A percentile compares a stretch with the other conserved stretches of the same genome.
Evolutionary conservation across 2,797 vertebrate genomes (phyloP).

Genomic region (Gymnocypris eckloni): DNA sequence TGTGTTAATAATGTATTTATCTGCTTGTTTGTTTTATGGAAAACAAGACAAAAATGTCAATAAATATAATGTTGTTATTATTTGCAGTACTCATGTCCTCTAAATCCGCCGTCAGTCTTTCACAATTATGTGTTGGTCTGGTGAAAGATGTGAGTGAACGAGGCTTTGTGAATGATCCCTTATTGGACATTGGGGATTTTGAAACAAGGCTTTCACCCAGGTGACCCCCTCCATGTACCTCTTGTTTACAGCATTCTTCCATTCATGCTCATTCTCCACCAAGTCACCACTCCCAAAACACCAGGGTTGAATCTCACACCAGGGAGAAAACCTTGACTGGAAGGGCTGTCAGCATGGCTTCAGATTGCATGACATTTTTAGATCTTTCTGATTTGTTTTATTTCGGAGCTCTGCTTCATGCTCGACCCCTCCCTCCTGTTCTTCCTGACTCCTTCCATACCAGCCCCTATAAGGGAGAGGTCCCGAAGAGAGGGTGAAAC

Average conservation of each 20-base stretch:
- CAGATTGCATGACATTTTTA: background rate
- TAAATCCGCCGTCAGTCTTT: background rate
- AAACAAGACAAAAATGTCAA: background rate
- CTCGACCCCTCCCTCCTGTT: constrained; percentile 29
- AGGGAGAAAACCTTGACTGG: background rate
- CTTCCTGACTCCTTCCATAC: constrained; percentile 35
- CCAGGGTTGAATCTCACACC: constrained; percentile 1
- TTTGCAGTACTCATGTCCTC: background rate
- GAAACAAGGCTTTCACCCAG: background rate
- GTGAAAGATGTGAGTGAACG: background rate
- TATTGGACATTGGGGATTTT: background rate
- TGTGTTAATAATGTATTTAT: background rate
- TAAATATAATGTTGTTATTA: background rate
- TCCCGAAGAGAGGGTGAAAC: constrained; percentile 9
- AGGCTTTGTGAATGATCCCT: constrained; percentile 8
- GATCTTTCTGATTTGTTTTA: constrained; percentile 8
- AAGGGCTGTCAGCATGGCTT: constrained; percentile 9
- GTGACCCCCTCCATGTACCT: background rate
- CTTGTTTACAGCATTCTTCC: constrained; percentile 29
- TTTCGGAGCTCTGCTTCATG: constrained; percentile 22
- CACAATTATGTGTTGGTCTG: background rate
- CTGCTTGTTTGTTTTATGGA: background rate
- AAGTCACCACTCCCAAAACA: constrained; percentile 23
- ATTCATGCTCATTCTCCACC: background rate
- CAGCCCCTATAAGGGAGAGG: constrained; percentile 28